A percentile compares a stretch with the other conserved stretches of the same genome.
Conservation (phyloP, 2,888 invertebrate genomes). For the Limenitis camilla region DNA sequence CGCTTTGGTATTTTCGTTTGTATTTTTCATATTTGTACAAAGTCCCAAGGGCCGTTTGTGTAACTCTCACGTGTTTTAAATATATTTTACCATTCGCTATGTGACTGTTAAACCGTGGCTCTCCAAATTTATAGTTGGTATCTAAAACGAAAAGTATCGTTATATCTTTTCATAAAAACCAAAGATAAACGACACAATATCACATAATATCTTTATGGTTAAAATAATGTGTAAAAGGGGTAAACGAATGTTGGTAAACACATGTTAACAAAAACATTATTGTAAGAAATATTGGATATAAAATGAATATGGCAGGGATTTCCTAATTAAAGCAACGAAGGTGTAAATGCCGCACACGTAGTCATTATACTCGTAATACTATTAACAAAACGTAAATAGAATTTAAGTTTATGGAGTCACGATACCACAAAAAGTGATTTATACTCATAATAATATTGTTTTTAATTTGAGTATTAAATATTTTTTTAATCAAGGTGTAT, state of each 20-base stretch:
- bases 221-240: too few relatives aligned
- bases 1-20: constrained; percentile 40
- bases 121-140: constrained; percentile 30
- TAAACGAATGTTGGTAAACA: background rate
- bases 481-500: too few relatives aligned
- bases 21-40: constrained; percentile 40
- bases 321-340: background rate
- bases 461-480: too few relatives aligned
- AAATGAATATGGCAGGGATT: background rate
- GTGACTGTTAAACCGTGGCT: constrained; percentile 49
- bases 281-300: background rate
- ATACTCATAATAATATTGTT: too few relatives aligned
- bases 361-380: background rate
- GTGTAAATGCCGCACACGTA: background rate
- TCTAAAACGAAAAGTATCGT: too few relatives aligned
- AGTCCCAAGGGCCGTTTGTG: constrained; percentile 42
- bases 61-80: constrained; percentile 51
- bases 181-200: too few relatives aligned
- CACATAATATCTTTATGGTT: too few relatives aligned
- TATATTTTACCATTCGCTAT: constrained; percentile 57
- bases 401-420: background rate
- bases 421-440: background rate
- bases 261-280: background rate
- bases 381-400: background rate
- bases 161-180: too few relatives aligned